These are phyloP conservation scores for Heliconius eleuchia DNA, from an alignment of 1,140 invertebrate genomes.

Conservation along the genomic window DNA sequence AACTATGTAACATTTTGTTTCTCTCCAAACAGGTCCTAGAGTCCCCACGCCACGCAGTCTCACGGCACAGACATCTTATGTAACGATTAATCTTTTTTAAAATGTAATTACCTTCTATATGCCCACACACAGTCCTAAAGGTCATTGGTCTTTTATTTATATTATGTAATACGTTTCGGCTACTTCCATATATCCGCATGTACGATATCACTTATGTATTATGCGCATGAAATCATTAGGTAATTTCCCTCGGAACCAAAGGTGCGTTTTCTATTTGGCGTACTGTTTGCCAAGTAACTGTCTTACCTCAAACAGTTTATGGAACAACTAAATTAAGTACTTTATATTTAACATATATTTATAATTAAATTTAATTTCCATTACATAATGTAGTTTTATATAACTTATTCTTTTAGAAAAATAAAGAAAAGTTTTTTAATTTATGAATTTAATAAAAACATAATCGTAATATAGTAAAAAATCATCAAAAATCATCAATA, in stretches of 20 bases:
- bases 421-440: no score
- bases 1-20: neutral
- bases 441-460: neutral
- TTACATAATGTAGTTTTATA: no score
- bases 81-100: conserved; percentile 30
- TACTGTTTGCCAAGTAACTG: no score
- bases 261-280: neutral
- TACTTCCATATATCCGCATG: neutral
- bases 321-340: no score
- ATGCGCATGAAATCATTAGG: neutral
- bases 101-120: conserved; percentile 28
- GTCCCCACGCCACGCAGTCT: conserved; percentile 44
- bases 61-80: conserved; percentile 39
- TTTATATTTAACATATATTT: no score
- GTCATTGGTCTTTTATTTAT: conserved; percentile 39
- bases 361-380: no score
- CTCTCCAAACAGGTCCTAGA: conserved; percentile 31
- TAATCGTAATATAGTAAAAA: neutral
- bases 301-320: no score
- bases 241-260: neutral
- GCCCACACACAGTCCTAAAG: conserved; percentile 11
- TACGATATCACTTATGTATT: neutral
- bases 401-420: no score
- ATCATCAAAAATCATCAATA: neutral
- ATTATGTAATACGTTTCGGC: conserved; percentile 37